Evolutionary conservation across 2,888 invertebrate species (phyloP), one percentile per base, ranked within the genome.

Genomic region (Hipparchia sbordonii): DNA sequence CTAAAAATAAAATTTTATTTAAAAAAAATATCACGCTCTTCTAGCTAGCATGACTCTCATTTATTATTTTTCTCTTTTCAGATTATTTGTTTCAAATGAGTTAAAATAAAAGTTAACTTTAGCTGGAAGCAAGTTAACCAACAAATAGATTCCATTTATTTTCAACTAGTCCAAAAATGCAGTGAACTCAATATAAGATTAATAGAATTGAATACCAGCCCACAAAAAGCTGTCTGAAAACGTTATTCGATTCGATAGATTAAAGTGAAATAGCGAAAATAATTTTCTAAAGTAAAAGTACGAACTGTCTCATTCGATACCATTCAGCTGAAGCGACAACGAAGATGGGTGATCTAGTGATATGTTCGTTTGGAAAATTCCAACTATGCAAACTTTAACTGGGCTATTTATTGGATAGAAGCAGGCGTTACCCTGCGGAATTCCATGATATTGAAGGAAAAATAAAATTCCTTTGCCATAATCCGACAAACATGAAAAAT

Each of bases 251-350:
- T 71, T 66, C 68, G 61, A 60, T 71, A 74, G 74, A 71, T 72
- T 75, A 69, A 69, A 73, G 65, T 57, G 68, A 75, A 74, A 63
- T 9, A 56, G 56, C 70, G 46, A 70, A 56, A 60, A 70, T 60
- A 48, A 56, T 63, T 75, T 75, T 75, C 75, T 75, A 74, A 75
- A 75, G 75, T 75, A 75, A 75, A 75, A 75, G 75, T 75, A 57
- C 62, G 48, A 69, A 72, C 68, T 74, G 60, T 54, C 70, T 72
- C 72, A 61, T 72, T 75, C 68, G 61, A 57, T 68, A 68, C 61
- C 66, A 68, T 71, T 75, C 57, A 71, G 72, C 74, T 74, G 51
- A 33, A 69, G 52, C 73, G 71, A 56, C 67, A 69, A 70, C 67
- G 52, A 71, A 65, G 61, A 60, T 45, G 68, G 60, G 65, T 68